These are phyloP conservation scores for Polypterus senegalus DNA, from an alignment of 2,113 vertebrate genomes.

Conservation along the genomic window DNA sequence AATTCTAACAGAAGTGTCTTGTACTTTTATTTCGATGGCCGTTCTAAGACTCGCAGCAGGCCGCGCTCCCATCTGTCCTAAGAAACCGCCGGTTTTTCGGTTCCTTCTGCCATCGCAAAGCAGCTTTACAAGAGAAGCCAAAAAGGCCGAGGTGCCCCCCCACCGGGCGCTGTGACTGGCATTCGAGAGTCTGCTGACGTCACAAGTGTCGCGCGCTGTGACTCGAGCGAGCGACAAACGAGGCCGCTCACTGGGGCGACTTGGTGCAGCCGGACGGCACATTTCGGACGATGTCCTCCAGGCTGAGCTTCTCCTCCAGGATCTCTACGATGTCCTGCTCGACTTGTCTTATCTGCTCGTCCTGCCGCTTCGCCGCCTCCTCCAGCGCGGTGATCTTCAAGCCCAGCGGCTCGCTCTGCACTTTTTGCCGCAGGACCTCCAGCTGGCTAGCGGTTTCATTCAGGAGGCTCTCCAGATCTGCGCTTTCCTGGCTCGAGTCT, in stretches of 20 bases:
- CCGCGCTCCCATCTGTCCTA: too few species aligned
- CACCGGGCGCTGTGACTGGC: too few species aligned
- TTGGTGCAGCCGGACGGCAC: conserved; percentile 58
- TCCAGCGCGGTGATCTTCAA: conserved; percentile 57
- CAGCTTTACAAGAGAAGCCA: too few species aligned
- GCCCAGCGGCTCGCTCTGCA: conserved; percentile 43
- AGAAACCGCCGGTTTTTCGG: too few species aligned
- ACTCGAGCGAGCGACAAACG: too few species aligned
- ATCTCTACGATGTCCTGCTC: conserved; percentile 69
- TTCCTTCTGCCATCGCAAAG: too few species aligned
- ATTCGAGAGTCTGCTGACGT: too few species aligned
- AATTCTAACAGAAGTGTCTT: too few species aligned
- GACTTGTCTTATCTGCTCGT: conserved; percentile 44
- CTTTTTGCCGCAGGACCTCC: conserved; percentile 43
- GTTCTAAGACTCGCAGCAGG: too few species aligned
- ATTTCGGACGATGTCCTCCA: conserved; percentile 68
- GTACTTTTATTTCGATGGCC: too few species aligned
- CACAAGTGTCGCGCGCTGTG: too few species aligned
- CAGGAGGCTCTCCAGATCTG: conserved; percentile 43
- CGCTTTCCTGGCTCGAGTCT: conserved; percentile 32
- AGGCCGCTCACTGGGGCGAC: conserved; percentile 14
- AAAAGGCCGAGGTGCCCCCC: too few species aligned
- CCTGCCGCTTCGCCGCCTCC: conserved; percentile 53
- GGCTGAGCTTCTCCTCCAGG: conserved; percentile 60
- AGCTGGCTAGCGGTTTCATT: conserved; percentile 48